Evolutionary conservation across 1,140 invertebrate genomes (phyloP), one percentile per base, ranked within the genome.

Genomic region (Vanessa atalanta): DNA sequence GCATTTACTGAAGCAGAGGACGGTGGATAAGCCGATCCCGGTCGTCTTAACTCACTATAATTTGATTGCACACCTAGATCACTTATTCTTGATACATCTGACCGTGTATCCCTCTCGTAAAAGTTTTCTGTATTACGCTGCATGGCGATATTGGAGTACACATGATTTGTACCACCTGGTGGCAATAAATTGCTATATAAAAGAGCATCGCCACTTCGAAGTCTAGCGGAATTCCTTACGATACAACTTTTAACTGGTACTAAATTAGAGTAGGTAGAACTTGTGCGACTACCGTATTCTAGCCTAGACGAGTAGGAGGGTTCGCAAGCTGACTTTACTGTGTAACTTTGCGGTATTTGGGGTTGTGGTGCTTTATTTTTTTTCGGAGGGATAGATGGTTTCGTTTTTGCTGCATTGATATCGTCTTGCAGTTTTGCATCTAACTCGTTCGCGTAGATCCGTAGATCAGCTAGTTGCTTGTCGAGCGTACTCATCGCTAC

Each of bases 31-130:
- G 86, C 88, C 8, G 90, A 90, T 0, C 87, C 86, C 14, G 93
- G 94, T 60, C 96, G 94, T 73, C 97, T 91, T 72, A 98, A 90
- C 90, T 97, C 97, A 77, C 97, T 97, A 83, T 98, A 98, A 81
- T 96, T 97, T 0, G 97, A 98, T 48, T 91, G 89, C 7, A 82
- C 89, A 13, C 86, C 88, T 63, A 91, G 75, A 83, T 92, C 90
- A 75, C 88, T 90, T n/a, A 88, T 86, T 72, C 88, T 84, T 1
- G 89, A 90, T 14, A 91, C 73, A 75, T 90, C 86, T 6, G 87
- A 91, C 31, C 85, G 82, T 26, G 89, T 72, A 85, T 93, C 93
- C 71, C 93, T 88, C 67, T 93, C 87, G 72, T 94, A 94, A 67
- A 93, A 90, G 47, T 85, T 89, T 48, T 92, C 89, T 1, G 80